phyloP scores from a whole-genome alignment of 2,888 invertebrate species.

The Branchipolynoe longqiensis region DNA sequence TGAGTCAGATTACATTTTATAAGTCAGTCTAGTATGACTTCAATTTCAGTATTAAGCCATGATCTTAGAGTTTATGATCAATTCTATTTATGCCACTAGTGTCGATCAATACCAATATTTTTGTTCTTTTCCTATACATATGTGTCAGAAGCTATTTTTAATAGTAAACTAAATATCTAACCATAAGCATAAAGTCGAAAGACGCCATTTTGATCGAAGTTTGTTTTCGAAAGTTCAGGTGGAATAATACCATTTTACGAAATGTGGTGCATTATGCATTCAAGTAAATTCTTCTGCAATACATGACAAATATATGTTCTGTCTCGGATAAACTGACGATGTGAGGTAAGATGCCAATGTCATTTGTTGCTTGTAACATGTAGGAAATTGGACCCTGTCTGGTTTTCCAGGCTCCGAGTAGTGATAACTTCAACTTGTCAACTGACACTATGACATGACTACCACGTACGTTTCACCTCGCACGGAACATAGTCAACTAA shows the following conservation, averaged over 20 bases:
- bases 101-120: too few species aligned
- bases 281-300: slow-evolving; percentile 12
- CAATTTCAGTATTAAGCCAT: too few species aligned
- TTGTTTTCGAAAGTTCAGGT: slow-evolving; percentile 33
- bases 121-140: too few species aligned
- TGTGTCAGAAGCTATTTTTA: background rate
- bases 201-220: slow-evolving; percentile 56
- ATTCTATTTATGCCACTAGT: too few species aligned
- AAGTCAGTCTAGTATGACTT: too few species aligned
- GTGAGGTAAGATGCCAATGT: slow-evolving; percentile 36
- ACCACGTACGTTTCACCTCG: too few species aligned
- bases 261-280: slow-evolving; percentile 15
- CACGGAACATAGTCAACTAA: too few species aligned
- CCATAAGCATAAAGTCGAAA: background rate
- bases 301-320: slow-evolving; percentile 18
- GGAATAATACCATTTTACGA: background rate
- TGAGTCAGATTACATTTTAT: too few species aligned
- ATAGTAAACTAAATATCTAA: background rate
- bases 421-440: too few species aligned
- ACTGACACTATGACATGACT: too few species aligned
- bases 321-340: background rate
- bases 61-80: too few species aligned
- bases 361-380: background rate
- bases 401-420: background rate
- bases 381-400: background rate